Conservation (phyloP, 2,113 vertebrate species). For the Nothobranchius furzeri region DNA sequence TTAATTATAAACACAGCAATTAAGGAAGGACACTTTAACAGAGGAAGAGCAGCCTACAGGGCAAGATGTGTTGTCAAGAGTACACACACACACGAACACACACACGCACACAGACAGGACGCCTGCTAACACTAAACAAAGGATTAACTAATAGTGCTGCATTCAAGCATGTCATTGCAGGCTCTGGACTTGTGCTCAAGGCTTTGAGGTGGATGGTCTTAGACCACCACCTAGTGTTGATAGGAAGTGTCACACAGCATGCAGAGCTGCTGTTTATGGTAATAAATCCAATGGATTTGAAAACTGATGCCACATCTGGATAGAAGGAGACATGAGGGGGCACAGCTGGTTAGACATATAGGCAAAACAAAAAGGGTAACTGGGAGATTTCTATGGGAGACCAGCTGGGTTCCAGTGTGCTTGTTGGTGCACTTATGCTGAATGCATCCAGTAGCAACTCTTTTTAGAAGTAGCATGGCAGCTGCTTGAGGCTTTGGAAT, state of each 20-base stretch:
- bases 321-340: constrained; percentile 22
- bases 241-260: neutral
- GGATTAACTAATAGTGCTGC: constrained; percentile 43
- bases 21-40: constrained; percentile 45
- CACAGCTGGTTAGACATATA: constrained; percentile 51
- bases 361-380: constrained; percentile 10
- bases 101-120: neutral
- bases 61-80: constrained; percentile 38
- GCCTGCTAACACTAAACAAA: constrained; percentile 50
- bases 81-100: neutral
- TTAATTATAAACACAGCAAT: constrained; percentile 61
- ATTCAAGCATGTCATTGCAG: constrained; percentile 45
- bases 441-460: constrained; percentile 22
- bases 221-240: constrained; percentile 50
- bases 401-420: constrained; percentile 57
- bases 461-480: constrained; percentile 14
- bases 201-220: constrained; percentile 6
- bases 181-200: constrained; percentile 17
- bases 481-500: neutral
- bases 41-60: constrained; percentile 35
- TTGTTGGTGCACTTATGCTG: constrained; percentile 26
- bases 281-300: neutral
- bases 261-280: neutral
- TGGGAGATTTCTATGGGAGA: constrained; percentile 32
- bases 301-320: constrained; percentile 38